phyloP scores from a whole-genome alignment of 2,888 invertebrate species.

The Auanema sp. region DNA sequence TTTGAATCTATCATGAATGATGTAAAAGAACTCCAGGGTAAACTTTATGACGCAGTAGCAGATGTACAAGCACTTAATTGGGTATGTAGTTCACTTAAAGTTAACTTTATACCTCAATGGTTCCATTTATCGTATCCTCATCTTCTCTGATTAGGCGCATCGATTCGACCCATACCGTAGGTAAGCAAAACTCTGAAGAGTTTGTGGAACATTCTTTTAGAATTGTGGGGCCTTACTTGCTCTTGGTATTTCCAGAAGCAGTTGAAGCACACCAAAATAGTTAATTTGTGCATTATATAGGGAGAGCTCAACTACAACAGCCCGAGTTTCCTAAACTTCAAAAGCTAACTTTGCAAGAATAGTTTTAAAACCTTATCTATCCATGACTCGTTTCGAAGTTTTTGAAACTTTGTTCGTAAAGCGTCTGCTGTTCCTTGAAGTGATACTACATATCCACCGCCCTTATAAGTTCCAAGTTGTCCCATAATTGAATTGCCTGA shows the following conservation, averaged over 20 bases:
- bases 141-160: slow-evolving; percentile 46
- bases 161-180: slow-evolving; percentile 44
- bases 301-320: slow-evolving; percentile 69
- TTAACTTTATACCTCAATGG: slow-evolving; percentile 31
- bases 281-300: slow-evolving; percentile 68
- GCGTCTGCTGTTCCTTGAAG: slow-evolving; percentile 34
- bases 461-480: slow-evolving; percentile 28
- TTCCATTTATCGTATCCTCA: slow-evolving; percentile 28
- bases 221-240: slow-evolving; percentile 17
- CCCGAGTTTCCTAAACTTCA: slow-evolving; percentile 67
- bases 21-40: too few relatives aligned
- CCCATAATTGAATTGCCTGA: slow-evolving; percentile 27
- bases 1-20: too few relatives aligned
- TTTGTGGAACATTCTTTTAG: background rate
- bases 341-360: background rate
- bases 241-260: slow-evolving; percentile 40
- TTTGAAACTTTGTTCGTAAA: slow-evolving; percentile 53
- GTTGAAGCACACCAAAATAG: slow-evolving; percentile 47
- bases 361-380: slow-evolving; percentile 25
- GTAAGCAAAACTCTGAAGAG: slow-evolving; percentile 19
- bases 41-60: too few relatives aligned
- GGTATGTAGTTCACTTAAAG: too few relatives aligned
- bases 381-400: slow-evolving; percentile 62
- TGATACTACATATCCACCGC: slow-evolving; percentile 43
- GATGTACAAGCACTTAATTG: too few relatives aligned